Evolutionary conservation across 2,888 invertebrate genomes (phyloP), one percentile per base, ranked within the genome.

Genomic region (Aphodius granarius): DNA sequence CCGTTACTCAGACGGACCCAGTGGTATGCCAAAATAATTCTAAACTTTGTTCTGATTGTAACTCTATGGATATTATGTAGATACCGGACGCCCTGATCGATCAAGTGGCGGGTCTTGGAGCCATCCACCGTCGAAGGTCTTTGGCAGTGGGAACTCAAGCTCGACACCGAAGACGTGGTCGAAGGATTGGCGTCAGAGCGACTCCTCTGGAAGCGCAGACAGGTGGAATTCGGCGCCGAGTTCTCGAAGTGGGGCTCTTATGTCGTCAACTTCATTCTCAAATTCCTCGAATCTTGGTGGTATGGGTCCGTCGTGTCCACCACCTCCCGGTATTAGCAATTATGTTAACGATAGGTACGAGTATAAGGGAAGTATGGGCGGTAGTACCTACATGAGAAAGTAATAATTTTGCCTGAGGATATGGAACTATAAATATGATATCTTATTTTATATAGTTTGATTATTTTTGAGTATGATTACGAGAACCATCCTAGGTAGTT

Each of bases 1-100:
- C 89, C 91, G 84, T 87, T 90, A 86, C 77, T 72, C 79, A 13
- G 84, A 83, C 5, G 74, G 80, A 19, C 73, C 77, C 5, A 82
- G 81, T 79, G 81, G 81, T 81, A 76, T 19, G n/a, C n/a, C n/a
- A n/a, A n/a, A n/a, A n/a, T n/a, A n/a, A n/a, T 22, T 43, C 23
- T n/a, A n/a, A n/a, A n/a, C n/a, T 72, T 5, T 63, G 62, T n/a
- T 18, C 43, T 22, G 66, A 71, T 16, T 71, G 6, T 13, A 43
- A 22, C n/a, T 18, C 62, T 19, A 20, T 15, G 71, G 68, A n/a
- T n/a, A n/a, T 75, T 72, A 43, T 66, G 70, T 78, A 81, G 83
- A 83, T 74, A 65, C 83, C 5, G 81, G 81, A 16, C 79, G 83
- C n/a, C 84, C 83, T 76, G 84, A 84, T n/a, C 79, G 84, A 22